Base-by-base conservation (phyloP, 2,888 invertebrate genomes). In the Yponomeuta plumbellus region DNA sequence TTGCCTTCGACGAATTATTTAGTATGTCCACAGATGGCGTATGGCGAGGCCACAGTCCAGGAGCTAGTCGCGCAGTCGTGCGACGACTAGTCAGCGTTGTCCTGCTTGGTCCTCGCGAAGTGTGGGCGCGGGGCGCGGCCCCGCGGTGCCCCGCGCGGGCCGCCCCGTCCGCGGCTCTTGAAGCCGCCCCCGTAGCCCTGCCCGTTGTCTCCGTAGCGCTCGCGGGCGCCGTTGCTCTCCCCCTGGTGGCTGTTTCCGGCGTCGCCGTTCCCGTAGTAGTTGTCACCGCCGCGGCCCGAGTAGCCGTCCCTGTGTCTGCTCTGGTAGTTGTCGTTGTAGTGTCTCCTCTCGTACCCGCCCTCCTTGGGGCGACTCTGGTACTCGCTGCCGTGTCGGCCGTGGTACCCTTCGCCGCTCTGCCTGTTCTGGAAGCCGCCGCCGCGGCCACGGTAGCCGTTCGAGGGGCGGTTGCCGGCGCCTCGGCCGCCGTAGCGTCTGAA, bases 1-100 rank as follows among this genome's bases (percentile, higher is more conserved):
- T 91, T 93, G 93, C 93, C 93, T 93, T 93, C 91, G 92, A 93
- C 93, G 89, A 92, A 88, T 85, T 85, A 88, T 87, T 88, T 86
- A 83, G 89, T 88, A 86, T 82, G 75, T 84, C 76, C 44, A 52
- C 17, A 68, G 71, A 72, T 72, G 71, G 73, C 74, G 75, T 69
- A 70, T 74, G 73, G 73, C 73, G 74, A 71, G 70, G 72, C 73
- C 75, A 73, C 59, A 61, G n/a, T 64, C 39, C 20, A 21, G 61
- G 63, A 21, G 11, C 75, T 67, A 70, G 74, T 72, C 72, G 70
- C 73, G 70, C 70, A 70, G 69, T 72, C 72, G 70, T 73, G 70
- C 70, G 70, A 69, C 71, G 72, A 73, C 78, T 87, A 87, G 74
- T 88, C 86, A 67, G 76, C 80, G 70, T 81, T 78, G 64, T 88